Base-by-base conservation (phyloP, 2,797 vertebrate genomes). In the Bucorvus abyssinicus region DNA sequence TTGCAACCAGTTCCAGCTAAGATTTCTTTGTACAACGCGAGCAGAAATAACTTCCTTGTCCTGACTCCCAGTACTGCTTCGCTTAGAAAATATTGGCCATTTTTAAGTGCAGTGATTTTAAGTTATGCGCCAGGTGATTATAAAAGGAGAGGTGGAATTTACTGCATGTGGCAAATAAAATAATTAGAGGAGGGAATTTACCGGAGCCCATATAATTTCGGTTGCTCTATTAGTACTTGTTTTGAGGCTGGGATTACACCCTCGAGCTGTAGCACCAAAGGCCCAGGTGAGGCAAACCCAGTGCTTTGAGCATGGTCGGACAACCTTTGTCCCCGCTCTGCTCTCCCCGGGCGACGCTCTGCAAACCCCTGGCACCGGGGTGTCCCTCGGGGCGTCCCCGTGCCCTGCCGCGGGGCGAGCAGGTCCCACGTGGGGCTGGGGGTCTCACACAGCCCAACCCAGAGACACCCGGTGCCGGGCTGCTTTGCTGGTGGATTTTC, bases 1-100 rank as follows among this genome's bases (percentile, higher is more conserved):
- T 85, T 57, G 76, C 94, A 91, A 97, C 61, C 61, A 64, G 84
- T 77, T 59, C 63, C 56, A 49, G 95, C 84, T 95, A 89, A 79
- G 89, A 94, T 93, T 69, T 79, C 84, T 94, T 91, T 89, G 90
- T 95, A 57, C 64, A 50, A 74, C 0, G 4, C 10, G 4, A 77
- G 71, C 40, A 73, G 78, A 84, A 85, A 29, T 30, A 29, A 74
- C 89, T 88, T 69, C 65, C 71, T 90, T 3, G 2, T 6, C 38
- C 84, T 52, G 71, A 56, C 34, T 92, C 90, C 69, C 87, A 23
- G 1, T 40, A 36, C n/a, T 9, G 68, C 73, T 52, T 69, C 7
- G 14, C 68, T 85, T 21, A 55, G 53, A 40, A 86, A 94, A 81
- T 21, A 77, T 10, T 12, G 53, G 73, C 11, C 2, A 6, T 24